Evolutionary conservation across 2,888 invertebrate species (phyloP).

Genomic region (Thyatira batis): DNA sequence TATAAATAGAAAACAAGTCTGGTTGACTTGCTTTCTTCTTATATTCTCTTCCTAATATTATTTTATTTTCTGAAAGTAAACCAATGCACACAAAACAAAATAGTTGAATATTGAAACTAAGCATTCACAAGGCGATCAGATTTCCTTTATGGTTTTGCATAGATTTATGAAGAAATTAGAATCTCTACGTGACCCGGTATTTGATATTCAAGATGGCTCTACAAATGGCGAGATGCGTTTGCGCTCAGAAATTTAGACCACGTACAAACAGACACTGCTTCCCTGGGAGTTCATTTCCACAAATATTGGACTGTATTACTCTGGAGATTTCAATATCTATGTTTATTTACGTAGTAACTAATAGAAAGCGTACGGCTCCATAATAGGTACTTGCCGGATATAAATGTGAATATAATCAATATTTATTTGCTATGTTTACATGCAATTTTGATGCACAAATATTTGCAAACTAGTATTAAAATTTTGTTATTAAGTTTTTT

Average conservation of each 20-base stretch:
- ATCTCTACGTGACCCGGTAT: conserved; percentile 46
- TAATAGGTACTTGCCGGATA: not conserved
- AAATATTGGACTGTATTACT: conserved; percentile 65
- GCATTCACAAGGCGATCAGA: conserved; percentile 10
- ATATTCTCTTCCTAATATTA: too few species aligned
- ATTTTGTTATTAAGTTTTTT: too few species aligned
- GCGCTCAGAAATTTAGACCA: conserved; percentile 53
- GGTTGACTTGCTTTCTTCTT: too few species aligned
- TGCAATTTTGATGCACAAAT: too few species aligned
- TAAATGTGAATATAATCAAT: too few species aligned
- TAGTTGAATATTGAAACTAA: conserved; percentile 3
- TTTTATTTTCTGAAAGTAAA: too few species aligned
- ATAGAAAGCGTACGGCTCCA: not conserved
- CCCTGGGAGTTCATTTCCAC: conserved; percentile 59
- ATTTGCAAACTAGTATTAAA: too few species aligned
- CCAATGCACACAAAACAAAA: not conserved
- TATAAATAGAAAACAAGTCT: too few species aligned
- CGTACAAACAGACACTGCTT: conserved; percentile 54
- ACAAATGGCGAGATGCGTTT: conserved; percentile 49
- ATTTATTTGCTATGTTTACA: too few species aligned
- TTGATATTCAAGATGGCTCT: conserved; percentile 49
- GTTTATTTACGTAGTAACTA: conserved; percentile 10
- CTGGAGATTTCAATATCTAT: conserved; percentile 47
- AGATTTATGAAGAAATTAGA: conserved; percentile 63
- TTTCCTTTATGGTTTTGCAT: conserved; percentile 29